These are phyloP conservation scores for Macrobrachium rosenbergii DNA, from an alignment of 1,140 invertebrate genomes.

Conservation along the genomic window DNA sequence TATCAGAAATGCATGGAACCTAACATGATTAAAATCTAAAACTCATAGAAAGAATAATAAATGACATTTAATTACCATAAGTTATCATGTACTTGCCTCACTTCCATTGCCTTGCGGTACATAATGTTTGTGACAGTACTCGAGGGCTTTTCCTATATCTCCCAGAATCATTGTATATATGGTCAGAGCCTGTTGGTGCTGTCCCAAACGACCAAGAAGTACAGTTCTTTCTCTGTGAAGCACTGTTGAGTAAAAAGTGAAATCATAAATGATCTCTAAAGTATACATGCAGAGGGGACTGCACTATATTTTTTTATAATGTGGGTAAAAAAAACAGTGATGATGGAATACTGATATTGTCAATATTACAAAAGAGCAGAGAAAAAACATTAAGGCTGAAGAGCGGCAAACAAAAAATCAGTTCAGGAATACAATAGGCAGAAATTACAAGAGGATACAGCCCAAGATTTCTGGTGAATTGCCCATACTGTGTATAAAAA, in stretches of 20 bases:
- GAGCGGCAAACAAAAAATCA: too few relatives aligned
- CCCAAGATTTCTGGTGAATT: too few relatives aligned
- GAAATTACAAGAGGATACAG: too few relatives aligned
- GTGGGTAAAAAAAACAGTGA: too few relatives aligned
- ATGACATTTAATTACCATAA: conserved; percentile 72
- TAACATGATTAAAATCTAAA: neutral
- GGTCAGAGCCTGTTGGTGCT: conserved; percentile 90
- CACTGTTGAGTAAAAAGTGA: conserved; percentile 67
- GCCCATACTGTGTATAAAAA: too few relatives aligned
- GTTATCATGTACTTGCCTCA: conserved; percentile 56
- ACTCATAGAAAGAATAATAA: neutral
- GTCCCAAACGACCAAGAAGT: conserved; percentile 87
- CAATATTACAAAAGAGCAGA: too few relatives aligned
- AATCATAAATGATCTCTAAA: neutral
- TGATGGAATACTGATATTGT: too few relatives aligned
- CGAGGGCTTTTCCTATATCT: conserved; percentile 84
- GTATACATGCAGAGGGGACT: neutral
- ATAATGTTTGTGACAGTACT: conserved; percentile 82
- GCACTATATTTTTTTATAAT: too few relatives aligned
- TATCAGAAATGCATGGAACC: neutral
- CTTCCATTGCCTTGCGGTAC: conserved; percentile 65
- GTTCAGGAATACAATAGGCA: too few relatives aligned
- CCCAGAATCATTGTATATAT: conserved; percentile 90
- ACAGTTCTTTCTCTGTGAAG: conserved; percentile 94
- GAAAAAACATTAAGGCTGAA: too few relatives aligned